Evolutionary conservation across 2,888 invertebrate species (phyloP), one percentile per base, ranked within the genome.

Genomic region (Agrochola macilenta): DNA sequence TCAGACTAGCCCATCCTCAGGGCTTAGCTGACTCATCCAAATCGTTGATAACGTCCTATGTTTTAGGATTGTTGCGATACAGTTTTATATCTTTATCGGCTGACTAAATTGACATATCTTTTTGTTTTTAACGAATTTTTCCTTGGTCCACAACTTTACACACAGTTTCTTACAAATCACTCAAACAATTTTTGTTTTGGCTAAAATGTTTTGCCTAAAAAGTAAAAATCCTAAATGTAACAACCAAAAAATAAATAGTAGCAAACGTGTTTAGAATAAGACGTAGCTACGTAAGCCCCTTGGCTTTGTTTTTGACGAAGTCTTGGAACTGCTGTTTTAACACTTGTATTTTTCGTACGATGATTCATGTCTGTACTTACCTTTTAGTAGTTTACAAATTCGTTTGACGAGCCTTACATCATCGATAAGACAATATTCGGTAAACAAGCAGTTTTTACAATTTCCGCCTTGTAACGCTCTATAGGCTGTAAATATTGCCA

Each of bases 321-420:
- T 78, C 76, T 81, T 82, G 77, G 60, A 82, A 86, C 76, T 85
- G 80, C 76, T 85, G 83, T 81, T 60, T 80, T 85, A 89, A 91
- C 87, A 87, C 74, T 74, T 64, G 70, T 74, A 78, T 74, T 83
- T 84, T 88, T 71, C 69, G 81, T 84, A 46, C 64, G 75, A 82
- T 91, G 90, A 91, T 81, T 91, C 90, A 89, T 78, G 76, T 69
- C 69, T 82, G 74, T 84, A 75, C n/a, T n/a, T n/a, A n/a, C 79
- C 79, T 83, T 87, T 78, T 80, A 78, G 77, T 77, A 87, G 80
- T 84, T 87, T 82, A 88, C 76, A 64, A 77, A 83, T 78, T 78
- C 70, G 78, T 83, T 87, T 82, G 72, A 83, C 83, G 85, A 76
- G 63, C 61, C 86, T 89, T 89, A 87, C 88, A 83, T 90, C 90